A percentile compares a stretch with the other conserved stretches of the same genome.
These are phyloP conservation scores for Lepus townsendii DNA, from an alignment of 2,797 vertebrate species.

Conservation along the genomic window DNA sequence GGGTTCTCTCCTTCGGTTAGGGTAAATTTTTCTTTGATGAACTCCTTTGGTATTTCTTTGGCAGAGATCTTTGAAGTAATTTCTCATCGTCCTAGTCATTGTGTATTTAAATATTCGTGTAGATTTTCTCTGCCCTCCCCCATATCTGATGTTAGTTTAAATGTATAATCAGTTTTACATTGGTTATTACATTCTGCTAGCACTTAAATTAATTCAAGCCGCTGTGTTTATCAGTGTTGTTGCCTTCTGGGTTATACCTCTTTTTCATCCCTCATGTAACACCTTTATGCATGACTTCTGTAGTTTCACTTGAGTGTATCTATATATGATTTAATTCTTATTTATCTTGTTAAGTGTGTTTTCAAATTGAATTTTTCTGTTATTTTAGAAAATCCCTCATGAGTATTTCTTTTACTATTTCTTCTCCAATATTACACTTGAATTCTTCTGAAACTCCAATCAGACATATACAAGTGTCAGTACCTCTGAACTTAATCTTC, in stretches of 20 bases:
- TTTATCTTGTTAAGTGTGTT: neutral
- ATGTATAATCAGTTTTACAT: neutral
- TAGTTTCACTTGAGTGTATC: neutral
- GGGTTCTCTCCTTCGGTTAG: neutral
- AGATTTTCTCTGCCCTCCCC: neutral
- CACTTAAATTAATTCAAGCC: neutral
- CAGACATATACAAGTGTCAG: neutral
- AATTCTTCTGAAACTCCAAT: neutral
- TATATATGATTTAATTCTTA: conserved; percentile 25
- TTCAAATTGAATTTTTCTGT: conserved; percentile 2
- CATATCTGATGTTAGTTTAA: neutral
- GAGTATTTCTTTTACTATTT: neutral
- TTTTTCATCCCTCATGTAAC: neutral
- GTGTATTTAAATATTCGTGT: neutral
- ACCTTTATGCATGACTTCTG: neutral
- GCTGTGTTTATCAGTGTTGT: neutral
- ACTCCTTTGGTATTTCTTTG: neutral
- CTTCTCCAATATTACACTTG: neutral
- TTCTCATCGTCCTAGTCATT: neutral
- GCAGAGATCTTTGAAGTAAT: neutral
- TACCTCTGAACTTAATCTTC: neutral
- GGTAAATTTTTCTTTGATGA: conserved; percentile 6
- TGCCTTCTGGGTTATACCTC: neutral
- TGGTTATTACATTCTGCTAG: neutral
- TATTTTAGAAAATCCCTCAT: conserved; percentile 20